phyloP scores from a whole-genome alignment of 2,113 vertebrate genomes.

The Egretta garzetta region DNA sequence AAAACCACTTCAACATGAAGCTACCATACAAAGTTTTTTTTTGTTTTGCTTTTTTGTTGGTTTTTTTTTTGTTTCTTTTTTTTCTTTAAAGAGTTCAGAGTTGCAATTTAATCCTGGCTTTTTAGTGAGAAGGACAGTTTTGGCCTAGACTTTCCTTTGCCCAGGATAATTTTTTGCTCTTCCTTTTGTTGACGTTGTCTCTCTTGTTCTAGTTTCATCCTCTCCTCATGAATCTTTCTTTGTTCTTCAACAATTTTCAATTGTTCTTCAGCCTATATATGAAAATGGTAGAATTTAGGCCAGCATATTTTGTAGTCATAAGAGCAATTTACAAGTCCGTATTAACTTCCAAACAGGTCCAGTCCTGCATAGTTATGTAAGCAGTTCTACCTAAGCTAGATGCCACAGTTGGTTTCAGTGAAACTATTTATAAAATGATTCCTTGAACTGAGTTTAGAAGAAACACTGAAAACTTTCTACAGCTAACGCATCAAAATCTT shows the following conservation, averaged over 20 bases:
- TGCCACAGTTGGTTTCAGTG: not conserved
- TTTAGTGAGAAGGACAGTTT: conserved; percentile 98
- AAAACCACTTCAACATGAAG: conserved; percentile 93
- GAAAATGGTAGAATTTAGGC: conserved; percentile 50
- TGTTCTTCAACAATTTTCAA: conserved; percentile 99
- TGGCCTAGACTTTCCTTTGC: conserved; percentile 98
- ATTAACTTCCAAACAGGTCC: conserved; percentile 17
- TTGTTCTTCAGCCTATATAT: conserved; percentile 94
- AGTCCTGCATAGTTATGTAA: not conserved
- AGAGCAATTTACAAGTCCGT: not conserved
- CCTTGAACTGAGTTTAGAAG: not conserved
- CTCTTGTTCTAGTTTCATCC: conserved; percentile 99
- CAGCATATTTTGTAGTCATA: not conserved
- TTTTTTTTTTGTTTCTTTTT: not conserved
- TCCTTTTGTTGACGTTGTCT: conserved; percentile 98
- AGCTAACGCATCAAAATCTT: not conserved
- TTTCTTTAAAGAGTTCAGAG: conserved; percentile 79
- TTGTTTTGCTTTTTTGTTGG: conserved; percentile 20
- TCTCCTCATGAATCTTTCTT: conserved; percentile 99
- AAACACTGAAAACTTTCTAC: not conserved
- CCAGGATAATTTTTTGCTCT: conserved; percentile 99
- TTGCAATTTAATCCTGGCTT: conserved; percentile 88
- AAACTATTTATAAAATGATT: not conserved
- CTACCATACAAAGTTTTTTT: conserved; percentile 84
- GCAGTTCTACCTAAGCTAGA: not conserved